Evolutionary conservation across 2,888 invertebrate species (phyloP).

Genomic region (Andrena bucephala): DNA sequence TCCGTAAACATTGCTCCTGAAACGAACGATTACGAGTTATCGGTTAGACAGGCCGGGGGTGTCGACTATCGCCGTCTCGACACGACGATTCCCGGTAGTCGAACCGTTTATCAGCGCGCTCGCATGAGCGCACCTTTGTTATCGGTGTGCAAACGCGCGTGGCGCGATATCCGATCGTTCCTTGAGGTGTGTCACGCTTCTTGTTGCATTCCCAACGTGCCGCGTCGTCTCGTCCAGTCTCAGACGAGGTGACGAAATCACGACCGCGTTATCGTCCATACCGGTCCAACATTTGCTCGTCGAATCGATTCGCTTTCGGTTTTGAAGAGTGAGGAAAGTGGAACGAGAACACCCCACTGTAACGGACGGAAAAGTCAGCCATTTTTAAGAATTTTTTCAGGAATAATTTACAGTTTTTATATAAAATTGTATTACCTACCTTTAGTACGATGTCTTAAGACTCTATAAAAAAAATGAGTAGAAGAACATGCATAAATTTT

Average conservation of each 20-base stretch:
- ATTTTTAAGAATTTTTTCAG: too few relatives aligned
- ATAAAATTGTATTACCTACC: too few relatives aligned
- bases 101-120: slow-evolving; percentile 64
- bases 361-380: too few relatives aligned
- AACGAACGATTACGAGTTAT: slow-evolving; percentile 62
- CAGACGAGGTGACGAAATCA: slow-evolving; percentile 31
- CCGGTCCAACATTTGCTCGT: slow-evolving; percentile 2
- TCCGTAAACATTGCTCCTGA: slow-evolving; percentile 54
- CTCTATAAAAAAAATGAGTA: too few relatives aligned
- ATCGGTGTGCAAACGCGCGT: slow-evolving; percentile 67
- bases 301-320: slow-evolving; percentile 8
- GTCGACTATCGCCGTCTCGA: slow-evolving; percentile 61
- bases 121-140: slow-evolving; percentile 63
- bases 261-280: slow-evolving; percentile 22
- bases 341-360: not conserved
- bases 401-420: too few relatives aligned
- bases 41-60: slow-evolving; percentile 50
- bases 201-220: slow-evolving; percentile 44
- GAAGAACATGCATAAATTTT: too few relatives aligned
- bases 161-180: slow-evolving; percentile 64
- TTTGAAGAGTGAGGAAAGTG: not conserved
- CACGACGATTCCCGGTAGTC: slow-evolving; percentile 67
- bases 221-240: slow-evolving; percentile 1
- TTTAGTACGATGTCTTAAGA: too few relatives aligned
- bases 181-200: slow-evolving; percentile 47